Conservation (phyloP, 1,140 invertebrate genomes). For the Drosophila asahinai region DNA sequence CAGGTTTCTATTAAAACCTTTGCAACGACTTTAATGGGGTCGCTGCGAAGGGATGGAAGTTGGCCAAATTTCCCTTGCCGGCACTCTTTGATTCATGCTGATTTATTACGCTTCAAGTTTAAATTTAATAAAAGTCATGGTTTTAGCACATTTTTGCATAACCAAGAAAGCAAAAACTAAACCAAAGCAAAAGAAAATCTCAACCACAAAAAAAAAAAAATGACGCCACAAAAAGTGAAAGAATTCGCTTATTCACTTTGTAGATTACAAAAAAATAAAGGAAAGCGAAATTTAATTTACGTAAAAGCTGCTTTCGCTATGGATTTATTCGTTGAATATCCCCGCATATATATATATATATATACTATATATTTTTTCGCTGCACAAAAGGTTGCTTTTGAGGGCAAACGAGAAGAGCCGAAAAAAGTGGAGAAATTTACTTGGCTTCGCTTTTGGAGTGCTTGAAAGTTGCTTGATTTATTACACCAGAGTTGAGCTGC, state of each 20-base stretch:
- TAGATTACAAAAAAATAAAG: conserved; percentile 68
- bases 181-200: conserved; percentile 29
- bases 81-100: conserved; percentile 76
- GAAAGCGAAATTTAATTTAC: conserved; percentile 81
- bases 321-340: conserved; percentile 67
- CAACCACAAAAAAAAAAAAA: conserved; percentile 44
- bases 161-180: conserved; percentile 40
- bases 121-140: conserved; percentile 84
- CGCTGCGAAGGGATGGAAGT: conserved; percentile 8
- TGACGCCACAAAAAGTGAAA: conserved; percentile 27
- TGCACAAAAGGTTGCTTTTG: conserved; percentile 75
- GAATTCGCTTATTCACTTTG: conserved; percentile 80
- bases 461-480: conserved; percentile 82
- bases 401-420: conserved; percentile 39
- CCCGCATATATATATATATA: conserved; percentile 29
- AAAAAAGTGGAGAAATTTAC: conserved; percentile 52
- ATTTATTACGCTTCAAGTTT: conserved; percentile 81
- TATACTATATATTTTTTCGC: conserved; percentile 44
- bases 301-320: conserved; percentile 73
- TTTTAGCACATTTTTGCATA: conserved; percentile 65
- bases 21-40: conserved; percentile 35
- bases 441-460: conserved; percentile 74
- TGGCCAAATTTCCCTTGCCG: conserved; percentile 25
- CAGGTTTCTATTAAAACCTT: conserved; percentile 65
- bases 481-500: conserved; percentile 47